Evolutionary conservation across 2,888 invertebrate genomes (phyloP).

Genomic region (Drosophila kanekoi): DNA sequence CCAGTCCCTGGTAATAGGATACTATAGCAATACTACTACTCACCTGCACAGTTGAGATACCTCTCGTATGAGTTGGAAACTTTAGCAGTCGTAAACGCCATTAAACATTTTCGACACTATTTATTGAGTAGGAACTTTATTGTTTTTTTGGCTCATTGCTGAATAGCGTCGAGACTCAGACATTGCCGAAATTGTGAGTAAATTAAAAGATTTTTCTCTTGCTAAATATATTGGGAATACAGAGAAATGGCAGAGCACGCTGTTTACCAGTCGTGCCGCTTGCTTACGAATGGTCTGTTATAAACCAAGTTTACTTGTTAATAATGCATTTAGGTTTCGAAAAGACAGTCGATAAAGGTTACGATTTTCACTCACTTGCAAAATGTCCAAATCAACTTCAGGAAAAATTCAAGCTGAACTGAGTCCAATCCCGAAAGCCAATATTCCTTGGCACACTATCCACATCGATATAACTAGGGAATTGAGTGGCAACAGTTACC

Average conservation of each 20-base stretch:
- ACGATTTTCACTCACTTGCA: not conserved
- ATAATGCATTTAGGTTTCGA: not conserved
- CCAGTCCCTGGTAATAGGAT: too few relatives aligned
- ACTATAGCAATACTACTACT: too few relatives aligned
- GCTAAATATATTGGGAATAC: not conserved
- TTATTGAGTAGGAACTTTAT: not conserved
- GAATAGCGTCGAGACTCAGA: not conserved
- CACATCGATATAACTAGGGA: not conserved
- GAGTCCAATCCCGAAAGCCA: not conserved
- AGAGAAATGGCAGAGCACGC: too few relatives aligned
- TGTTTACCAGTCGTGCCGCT: not conserved
- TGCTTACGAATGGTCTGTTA: not conserved
- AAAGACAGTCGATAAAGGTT: not conserved
- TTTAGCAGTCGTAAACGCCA: not conserved
- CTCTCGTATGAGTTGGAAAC: not conserved
- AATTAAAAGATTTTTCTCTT: not conserved
- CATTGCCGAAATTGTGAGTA: not conserved
- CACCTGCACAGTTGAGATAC: too few relatives aligned
- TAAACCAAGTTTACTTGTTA: not conserved
- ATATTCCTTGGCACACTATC: not conserved
- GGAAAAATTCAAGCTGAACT: not conserved
- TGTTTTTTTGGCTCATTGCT: not conserved
- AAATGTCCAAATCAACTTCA: conserved; percentile 1
- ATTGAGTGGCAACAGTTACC: not conserved
- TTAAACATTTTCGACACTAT: not conserved